Base-by-base conservation (phyloP, 2,113 vertebrate species). In the Hydrolagus affinis region DNA sequence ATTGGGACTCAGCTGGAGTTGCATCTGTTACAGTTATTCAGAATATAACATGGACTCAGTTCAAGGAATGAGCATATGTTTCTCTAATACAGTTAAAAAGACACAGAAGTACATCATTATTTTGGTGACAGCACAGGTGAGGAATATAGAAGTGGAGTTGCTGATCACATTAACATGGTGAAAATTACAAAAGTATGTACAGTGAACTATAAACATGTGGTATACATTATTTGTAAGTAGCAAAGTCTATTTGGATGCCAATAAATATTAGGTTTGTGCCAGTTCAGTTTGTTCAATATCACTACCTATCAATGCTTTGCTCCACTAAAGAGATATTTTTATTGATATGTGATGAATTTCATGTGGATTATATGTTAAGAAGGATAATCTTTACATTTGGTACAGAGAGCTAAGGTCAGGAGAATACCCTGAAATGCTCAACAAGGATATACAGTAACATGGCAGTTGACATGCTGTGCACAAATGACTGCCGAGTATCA, bases 1-100 rank as follows among this genome's bases (percentile, higher is more conserved):
- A 17, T 1, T 83, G 21, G 78, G 12, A 68, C 78, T 66, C 25
- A 66, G 25, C 78, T 83, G 78, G 78, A 83, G 28, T 32, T 19
- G 78, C 78, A 83, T 83, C 78, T 83, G 60, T 28, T 83, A 32
- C n/a, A 68, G 60, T 83, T 83, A 32, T 25, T 21, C 60, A 83
- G 66, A 80, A 80, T 30, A 80, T 25, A 32, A 3, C 60, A 83
- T 15, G 25, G 60, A 30, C 32, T 19, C 78, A 83, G 28, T 83
- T 83, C 60, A 66, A 68, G 78, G 62, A 32, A 60, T 83, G 25
- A 83, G 15, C 25, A 21, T 68, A 68, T 83, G 60, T 21, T 68
- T 68, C 59, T 32, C 14, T 8, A 83, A 17, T 83, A 66, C 10
- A 32, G 62, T 64, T 30, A 62, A 4, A 32, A 19, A 83, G 70